Evolutionary conservation across 2,888 invertebrate genomes (phyloP).

Genomic region (Papilio gigon): DNA sequence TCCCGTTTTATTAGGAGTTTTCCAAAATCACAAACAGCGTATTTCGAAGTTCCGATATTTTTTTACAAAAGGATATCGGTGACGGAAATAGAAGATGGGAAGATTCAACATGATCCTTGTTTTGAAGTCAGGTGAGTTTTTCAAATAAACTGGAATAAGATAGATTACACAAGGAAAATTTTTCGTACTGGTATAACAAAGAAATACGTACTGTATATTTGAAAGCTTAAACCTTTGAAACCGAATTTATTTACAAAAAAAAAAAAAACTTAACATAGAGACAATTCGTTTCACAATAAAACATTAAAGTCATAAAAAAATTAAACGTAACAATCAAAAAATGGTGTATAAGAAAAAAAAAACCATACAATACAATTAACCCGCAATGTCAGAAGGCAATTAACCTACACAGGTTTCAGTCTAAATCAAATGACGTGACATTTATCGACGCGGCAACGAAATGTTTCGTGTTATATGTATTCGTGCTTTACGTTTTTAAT

Average conservation of each 20-base stretch:
- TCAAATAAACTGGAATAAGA: neutral
- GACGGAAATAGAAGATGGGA: neutral
- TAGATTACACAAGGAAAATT: neutral
- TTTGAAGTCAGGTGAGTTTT: neutral
- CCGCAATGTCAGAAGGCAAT: neutral
- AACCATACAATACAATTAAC: neutral
- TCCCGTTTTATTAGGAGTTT: neutral
- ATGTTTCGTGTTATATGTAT: neutral
- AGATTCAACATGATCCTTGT: neutral
- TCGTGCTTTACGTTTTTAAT: slow-evolving; percentile 12
- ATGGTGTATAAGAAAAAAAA: neutral
- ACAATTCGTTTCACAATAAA: too few relatives aligned
- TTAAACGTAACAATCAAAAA: neutral
- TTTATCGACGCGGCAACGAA: slow-evolving; percentile 8
- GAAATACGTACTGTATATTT: too few relatives aligned
- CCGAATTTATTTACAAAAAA: too few relatives aligned
- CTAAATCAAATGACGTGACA: slow-evolving; percentile 5
- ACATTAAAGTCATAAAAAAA: neutral
- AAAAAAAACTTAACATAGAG: too few relatives aligned
- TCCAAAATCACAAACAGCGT: neutral
- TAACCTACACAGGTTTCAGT: neutral
- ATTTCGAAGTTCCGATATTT: neutral
- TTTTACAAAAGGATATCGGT: neutral
- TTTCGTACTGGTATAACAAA: too few relatives aligned
- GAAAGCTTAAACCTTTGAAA: too few relatives aligned